Conservation (phyloP, 2,888 invertebrate genomes). For the Tetrapedia diversipes region DNA sequence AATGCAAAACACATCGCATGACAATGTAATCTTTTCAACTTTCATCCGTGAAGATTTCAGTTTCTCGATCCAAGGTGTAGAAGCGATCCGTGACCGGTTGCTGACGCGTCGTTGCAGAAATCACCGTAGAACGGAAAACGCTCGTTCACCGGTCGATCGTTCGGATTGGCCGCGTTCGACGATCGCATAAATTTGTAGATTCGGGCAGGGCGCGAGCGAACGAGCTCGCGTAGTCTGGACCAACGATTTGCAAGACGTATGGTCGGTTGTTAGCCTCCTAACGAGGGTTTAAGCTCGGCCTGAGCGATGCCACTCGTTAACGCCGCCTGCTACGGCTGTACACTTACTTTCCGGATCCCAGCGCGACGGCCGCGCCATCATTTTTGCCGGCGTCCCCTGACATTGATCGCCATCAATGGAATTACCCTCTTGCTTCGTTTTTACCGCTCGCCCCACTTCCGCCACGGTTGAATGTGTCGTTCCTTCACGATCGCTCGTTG, state of each 20-base stretch:
- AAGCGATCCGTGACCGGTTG: too few species aligned
- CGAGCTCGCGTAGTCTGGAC: constrained; percentile 51
- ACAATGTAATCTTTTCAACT: too few species aligned
- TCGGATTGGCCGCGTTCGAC: constrained; percentile 49
- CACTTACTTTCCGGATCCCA: constrained; percentile 60
- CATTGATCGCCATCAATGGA: constrained; percentile 47
- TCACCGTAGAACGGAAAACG: constrained; percentile 20
- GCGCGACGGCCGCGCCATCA: constrained; percentile 39
- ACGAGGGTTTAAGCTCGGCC: constrained; percentile 78
- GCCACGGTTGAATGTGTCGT: constrained; percentile 3
- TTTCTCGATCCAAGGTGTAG: too few species aligned
- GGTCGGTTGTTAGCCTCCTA: constrained; percentile 75
- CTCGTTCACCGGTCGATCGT: constrained; percentile 37
- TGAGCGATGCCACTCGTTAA: constrained; percentile 78
- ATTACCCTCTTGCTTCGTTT: constrained; percentile 13
- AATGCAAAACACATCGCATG: too few species aligned
- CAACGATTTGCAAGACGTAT: constrained; percentile 77
- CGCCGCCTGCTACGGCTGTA: constrained; percentile 63
- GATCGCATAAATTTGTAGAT: constrained; percentile 70
- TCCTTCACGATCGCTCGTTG: background rate
- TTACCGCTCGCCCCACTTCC: too few species aligned
- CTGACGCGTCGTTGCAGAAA: too few species aligned
- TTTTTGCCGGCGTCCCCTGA: constrained; percentile 41
- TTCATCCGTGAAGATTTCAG: too few species aligned
- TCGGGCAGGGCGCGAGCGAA: constrained; percentile 39